Evolutionary conservation across 1,140 invertebrate species (phyloP).

Genomic region (Scylla paramamosain): DNA sequence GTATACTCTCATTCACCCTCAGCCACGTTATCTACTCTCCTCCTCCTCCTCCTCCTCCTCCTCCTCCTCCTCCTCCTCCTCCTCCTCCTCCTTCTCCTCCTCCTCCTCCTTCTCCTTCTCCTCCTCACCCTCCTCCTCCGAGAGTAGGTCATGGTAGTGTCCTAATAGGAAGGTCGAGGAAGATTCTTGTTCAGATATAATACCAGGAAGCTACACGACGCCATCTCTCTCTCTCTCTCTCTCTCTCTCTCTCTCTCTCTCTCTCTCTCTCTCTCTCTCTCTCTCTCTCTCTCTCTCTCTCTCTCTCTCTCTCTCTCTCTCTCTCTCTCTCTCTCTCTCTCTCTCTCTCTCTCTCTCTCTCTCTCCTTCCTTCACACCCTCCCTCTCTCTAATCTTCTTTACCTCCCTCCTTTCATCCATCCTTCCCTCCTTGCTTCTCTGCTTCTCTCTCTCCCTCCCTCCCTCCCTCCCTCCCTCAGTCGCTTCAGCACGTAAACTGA

Average conservation of each 20-base stretch:
- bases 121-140: neutral
- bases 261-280: neutral
- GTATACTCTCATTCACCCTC: neutral
- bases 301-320: neutral
- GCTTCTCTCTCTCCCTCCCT: neutral
- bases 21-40: neutral
- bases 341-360: neutral
- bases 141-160: neutral
- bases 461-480: neutral
- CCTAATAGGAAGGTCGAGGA: neutral
- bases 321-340: neutral
- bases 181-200: neutral
- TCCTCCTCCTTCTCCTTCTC: neutral
- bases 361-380: neutral
- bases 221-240: neutral
- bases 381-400: neutral
- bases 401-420: neutral
- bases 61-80: neutral
- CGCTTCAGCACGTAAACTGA: neutral
- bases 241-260: neutral
- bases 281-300: neutral
- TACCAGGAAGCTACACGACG: neutral
- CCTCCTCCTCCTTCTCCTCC: neutral
- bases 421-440: neutral
- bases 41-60: neutral